Evolutionary conservation across 2,797 vertebrate species (phyloP), one percentile per base, ranked within the genome.

Genomic region (Sus cebifrons): DNA sequence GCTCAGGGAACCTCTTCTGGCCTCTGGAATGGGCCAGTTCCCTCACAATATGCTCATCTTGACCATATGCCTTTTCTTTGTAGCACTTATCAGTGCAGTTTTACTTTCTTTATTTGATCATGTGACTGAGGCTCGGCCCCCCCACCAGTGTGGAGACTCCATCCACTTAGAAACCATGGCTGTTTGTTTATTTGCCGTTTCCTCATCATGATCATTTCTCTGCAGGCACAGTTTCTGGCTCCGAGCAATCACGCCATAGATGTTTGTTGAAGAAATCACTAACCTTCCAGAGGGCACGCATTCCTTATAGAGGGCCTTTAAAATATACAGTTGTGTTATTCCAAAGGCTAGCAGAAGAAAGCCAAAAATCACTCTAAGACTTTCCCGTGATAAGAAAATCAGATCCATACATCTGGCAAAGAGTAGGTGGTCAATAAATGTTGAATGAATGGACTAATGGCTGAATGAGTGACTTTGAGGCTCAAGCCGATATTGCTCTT

Each of bases 81-180:
- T 0, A 32, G 40, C 36, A 2, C 27, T 23, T 6, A 4, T 6
- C 44, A 7, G n/a, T 3, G 6, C 18, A 5, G 0, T 54, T 20
- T 20, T 23, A 5, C 71, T 81, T 32, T 68, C 91, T 88, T 56
- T 32, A 0, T 4, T 2, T 20, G 25, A 18, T 21, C 2, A 4
- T 1, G 44, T 77, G n/a, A 15, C 18, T 2, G 11, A 62, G 62
- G 36, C 44, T 6, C 1, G 25, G 8, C 40, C 18, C 40, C 32
- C 49, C 70, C 49, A 2, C 13, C 12, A 1, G 73, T 20, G 32
- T 0, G 3, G 81, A 4, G 18, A 8, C 18, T 3, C 20, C 27
- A 4, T 10, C 21, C 0, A 9, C 27, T 12, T 7, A 6, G 52
- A 60, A 40, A n/a, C 23, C 32, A 2, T 0, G 6, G 49, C 56